These are phyloP conservation scores for Troides helena DNA, from an alignment of 2,888 invertebrate species.

Conservation along the genomic window DNA sequence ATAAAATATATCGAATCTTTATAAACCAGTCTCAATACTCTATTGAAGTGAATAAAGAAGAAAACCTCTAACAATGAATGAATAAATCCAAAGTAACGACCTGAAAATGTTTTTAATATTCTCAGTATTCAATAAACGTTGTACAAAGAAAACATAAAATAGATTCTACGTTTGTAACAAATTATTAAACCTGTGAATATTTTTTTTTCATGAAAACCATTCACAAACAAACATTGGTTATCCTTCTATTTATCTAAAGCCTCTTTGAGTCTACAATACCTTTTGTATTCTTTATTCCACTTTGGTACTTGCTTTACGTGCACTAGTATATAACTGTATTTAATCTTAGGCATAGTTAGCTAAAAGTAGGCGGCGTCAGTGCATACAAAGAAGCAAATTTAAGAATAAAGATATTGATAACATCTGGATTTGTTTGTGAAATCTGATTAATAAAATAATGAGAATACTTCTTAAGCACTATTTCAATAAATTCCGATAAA, in stretches of 20 bases:
- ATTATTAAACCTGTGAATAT: not conserved
- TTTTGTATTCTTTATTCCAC: conserved; percentile 8
- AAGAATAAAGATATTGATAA: no score
- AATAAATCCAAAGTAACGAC: not conserved
- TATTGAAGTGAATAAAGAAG: no score
- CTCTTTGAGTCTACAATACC: conserved; percentile 3
- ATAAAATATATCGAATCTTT: no score
- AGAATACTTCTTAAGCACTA: no score
- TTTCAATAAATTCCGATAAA: no score
- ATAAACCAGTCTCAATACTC: no score
- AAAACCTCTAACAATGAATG: no score
- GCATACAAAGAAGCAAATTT: no score
- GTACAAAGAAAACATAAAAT: not conserved
- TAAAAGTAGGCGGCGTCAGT: no score
- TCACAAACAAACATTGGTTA: conserved; percentile 9
- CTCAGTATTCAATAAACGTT: not conserved
- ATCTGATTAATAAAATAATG: no score
- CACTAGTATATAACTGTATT: not conserved
- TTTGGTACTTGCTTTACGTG: conserved; percentile 2
- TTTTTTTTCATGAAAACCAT: not conserved
- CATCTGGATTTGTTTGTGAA: no score
- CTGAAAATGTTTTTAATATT: not conserved
- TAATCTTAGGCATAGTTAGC: not conserved
- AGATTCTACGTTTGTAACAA: not conserved
- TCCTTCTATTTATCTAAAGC: conserved; percentile 10